phyloP scores from a whole-genome alignment of 2,888 invertebrate genomes.

The Pyrrhia umbra region DNA sequence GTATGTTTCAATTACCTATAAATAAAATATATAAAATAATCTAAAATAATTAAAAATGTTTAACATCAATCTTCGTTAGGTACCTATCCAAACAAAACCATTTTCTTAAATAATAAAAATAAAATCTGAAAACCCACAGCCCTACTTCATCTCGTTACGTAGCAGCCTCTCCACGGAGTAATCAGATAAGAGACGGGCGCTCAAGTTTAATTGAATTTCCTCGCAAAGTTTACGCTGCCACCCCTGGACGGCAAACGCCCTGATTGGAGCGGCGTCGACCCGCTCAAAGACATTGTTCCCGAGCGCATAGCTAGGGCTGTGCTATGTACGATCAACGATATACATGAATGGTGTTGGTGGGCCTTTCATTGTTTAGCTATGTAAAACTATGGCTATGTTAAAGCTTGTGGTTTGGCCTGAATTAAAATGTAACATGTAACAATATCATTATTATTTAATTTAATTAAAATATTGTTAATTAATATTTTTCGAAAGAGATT shows the following conservation, averaged over 20 bases:
- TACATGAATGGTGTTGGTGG: slow-evolving; percentile 67
- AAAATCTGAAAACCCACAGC: slow-evolving; percentile 59
- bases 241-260: slow-evolving; percentile 77
- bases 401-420: slow-evolving; percentile 15
- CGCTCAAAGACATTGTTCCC: slow-evolving; percentile 85
- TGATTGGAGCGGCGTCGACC: slow-evolving; percentile 83
- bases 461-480: too few relatives aligned
- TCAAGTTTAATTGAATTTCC: slow-evolving; percentile 90
- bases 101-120: neutral
- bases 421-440: too few relatives aligned
- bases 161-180: slow-evolving; percentile 83
- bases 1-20: too few relatives aligned
- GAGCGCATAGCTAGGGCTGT: slow-evolving; percentile 67
- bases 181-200: slow-evolving; percentile 88
- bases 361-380: slow-evolving; percentile 48
- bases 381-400: slow-evolving; percentile 34
- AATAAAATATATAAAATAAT: too few relatives aligned
- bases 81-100: neutral
- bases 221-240: slow-evolving; percentile 86
- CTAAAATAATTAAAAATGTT: too few relatives aligned
- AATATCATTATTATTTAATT: too few relatives aligned
- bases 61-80: too few relatives aligned
- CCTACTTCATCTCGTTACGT: slow-evolving; percentile 84
- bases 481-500: too few relatives aligned
- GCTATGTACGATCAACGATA: slow-evolving; percentile 64